Conservation (phyloP, 23 tunicate species). For the Ciona savignyi region DNA sequence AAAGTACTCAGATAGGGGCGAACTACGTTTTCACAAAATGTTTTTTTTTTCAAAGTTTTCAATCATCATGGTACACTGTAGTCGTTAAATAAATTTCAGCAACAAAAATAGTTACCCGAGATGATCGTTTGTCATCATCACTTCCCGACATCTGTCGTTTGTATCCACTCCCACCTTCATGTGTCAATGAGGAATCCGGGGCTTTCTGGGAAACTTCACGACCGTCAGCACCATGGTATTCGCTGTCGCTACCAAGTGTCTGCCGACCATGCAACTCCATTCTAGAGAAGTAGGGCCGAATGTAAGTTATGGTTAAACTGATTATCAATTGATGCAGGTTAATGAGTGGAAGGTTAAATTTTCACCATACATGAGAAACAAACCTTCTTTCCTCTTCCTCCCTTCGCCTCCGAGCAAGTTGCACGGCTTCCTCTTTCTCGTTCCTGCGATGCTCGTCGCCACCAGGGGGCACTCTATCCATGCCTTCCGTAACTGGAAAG, state of each 20-base stretch:
- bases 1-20: conserved; percentile 49
- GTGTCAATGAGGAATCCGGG: no score
- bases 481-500: no score
- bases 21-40: conserved; percentile 8
- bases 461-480: no score
- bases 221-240: no score
- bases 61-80: conserved; percentile 35
- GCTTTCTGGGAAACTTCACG: no score
- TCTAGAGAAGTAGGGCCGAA: no score
- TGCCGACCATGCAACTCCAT: no score
- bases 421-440: conserved; percentile 67
- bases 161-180: not conserved
- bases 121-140: not conserved
- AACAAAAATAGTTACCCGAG: not conserved
- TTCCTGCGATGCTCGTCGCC: conserved; percentile 26
- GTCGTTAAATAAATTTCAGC: no score
- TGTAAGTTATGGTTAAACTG: no score
- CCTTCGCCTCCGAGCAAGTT: conserved; percentile 56
- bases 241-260: no score
- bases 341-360: no score
- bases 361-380: no score
- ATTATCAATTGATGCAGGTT: conserved; percentile 1
- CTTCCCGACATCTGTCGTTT: not conserved
- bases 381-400: conserved; percentile 80
- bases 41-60: not conserved